These are phyloP conservation scores for Thereva unica DNA, from an alignment of 2,888 invertebrate species.

Conservation along the genomic window DNA sequence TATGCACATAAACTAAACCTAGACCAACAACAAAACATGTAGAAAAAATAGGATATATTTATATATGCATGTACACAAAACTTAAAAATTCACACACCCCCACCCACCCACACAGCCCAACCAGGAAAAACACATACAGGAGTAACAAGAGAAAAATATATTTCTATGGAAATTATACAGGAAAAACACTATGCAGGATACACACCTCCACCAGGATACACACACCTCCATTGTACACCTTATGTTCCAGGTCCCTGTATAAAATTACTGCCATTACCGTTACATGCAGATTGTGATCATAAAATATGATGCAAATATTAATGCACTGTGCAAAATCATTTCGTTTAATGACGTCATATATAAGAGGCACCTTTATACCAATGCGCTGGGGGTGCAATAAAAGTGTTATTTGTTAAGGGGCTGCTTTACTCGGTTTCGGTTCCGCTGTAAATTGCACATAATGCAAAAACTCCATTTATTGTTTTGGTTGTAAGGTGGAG, in stretches of 20 bases:
- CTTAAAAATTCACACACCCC: too few relatives aligned
- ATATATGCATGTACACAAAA: background rate
- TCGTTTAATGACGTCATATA: slow-evolving; percentile 42
- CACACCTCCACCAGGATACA: slow-evolving; percentile 19
- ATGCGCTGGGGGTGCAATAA: slow-evolving; percentile 29
- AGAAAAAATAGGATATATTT: too few relatives aligned
- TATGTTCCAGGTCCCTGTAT: slow-evolving; percentile 25
- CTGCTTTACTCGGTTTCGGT: background rate
- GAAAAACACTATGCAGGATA: background rate
- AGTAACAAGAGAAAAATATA: background rate
- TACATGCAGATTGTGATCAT: slow-evolving; percentile 42
- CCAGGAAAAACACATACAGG: slow-evolving; percentile 18
- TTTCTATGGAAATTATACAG: slow-evolving; percentile 23
- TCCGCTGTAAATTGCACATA: background rate
- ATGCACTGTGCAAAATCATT: slow-evolving; percentile 42
- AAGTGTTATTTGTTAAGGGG: slow-evolving; percentile 39
- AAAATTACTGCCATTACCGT: slow-evolving; percentile 41
- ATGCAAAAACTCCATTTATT: too few relatives aligned
- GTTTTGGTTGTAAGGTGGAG: too few relatives aligned
- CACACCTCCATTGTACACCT: slow-evolving; percentile 27
- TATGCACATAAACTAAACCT: slow-evolving; percentile 36
- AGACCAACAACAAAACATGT: background rate
- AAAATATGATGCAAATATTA: slow-evolving; percentile 43
- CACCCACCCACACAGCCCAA: too few relatives aligned
- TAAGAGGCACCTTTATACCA: slow-evolving; percentile 22